These are phyloP conservation scores for Calyptommatus sinebrachiatus DNA, from an alignment of 2,113 vertebrate genomes.

Conservation along the genomic window DNA sequence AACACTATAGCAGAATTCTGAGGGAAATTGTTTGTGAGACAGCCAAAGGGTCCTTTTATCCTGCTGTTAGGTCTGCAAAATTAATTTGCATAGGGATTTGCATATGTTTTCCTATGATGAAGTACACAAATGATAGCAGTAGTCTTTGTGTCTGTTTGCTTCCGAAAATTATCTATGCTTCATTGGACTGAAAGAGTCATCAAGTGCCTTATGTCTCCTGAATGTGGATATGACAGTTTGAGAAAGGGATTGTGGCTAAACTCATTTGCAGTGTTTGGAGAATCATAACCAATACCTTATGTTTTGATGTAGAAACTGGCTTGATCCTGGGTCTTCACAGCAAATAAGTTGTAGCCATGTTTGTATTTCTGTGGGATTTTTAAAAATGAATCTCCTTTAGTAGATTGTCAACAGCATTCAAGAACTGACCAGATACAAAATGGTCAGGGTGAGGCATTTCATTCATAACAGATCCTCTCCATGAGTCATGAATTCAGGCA, in stretches of 20 bases:
- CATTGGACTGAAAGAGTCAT: conserved; percentile 30
- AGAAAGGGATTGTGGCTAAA: conserved; percentile 22
- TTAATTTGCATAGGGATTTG: conserved; percentile 35
- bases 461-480: neutral
- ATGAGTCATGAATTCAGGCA: neutral
- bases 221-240: conserved; percentile 20
- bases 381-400: neutral
- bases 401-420: neutral
- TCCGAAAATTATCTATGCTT: conserved; percentile 36
- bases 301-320: neutral
- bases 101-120: conserved; percentile 27
- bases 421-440: neutral
- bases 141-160: conserved; percentile 29
- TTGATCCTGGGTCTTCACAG: neutral
- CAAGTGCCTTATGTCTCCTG: conserved; percentile 20
- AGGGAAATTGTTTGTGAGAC: neutral
- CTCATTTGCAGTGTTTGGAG: conserved; percentile 7
- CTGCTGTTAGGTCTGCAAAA: conserved; percentile 9
- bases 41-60: conserved; percentile 15
- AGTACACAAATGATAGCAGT: conserved; percentile 28
- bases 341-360: neutral
- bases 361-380: neutral
- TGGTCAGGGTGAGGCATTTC: neutral
- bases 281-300: conserved; percentile 2
- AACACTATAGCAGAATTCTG: neutral